Evolutionary conservation across 2,888 invertebrate genomes (phyloP).

Genomic region (Theretra japonica): DNA sequence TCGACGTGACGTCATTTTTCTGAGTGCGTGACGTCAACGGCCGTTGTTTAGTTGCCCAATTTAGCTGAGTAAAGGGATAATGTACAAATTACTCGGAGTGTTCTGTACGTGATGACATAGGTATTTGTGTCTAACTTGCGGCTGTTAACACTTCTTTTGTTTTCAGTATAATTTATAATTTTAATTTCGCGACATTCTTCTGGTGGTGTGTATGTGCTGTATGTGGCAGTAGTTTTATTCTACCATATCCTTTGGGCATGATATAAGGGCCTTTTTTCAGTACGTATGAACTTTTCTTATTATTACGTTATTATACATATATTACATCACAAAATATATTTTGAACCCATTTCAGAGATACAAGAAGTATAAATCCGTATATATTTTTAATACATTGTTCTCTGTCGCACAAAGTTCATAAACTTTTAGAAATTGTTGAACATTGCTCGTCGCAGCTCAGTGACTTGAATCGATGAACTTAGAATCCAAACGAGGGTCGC

Average conservation of each 20-base stretch:
- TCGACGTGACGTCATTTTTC: conserved; percentile 20
- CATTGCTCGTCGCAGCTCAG: conserved; percentile 16
- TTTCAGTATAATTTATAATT: neutral
- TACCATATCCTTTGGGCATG: too few relatives aligned
- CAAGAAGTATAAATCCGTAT: neutral
- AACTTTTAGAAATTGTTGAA: conserved; percentile 5
- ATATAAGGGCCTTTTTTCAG: too few relatives aligned
- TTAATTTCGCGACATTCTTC: too few relatives aligned
- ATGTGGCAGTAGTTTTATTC: too few relatives aligned
- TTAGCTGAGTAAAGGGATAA: neutral
- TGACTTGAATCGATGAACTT: conserved; percentile 16
- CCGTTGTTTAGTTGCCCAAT: conserved; percentile 1
- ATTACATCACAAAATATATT: neutral
- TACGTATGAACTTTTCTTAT: too few relatives aligned
- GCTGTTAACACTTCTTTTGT: neutral
- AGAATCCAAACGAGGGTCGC: neutral
- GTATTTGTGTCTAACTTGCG: neutral
- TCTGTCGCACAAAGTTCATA: neutral
- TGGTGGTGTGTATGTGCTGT: too few relatives aligned
- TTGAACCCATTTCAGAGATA: neutral
- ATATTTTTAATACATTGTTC: neutral
- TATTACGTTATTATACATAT: too few relatives aligned
- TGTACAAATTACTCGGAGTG: neutral
- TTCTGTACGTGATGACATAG: neutral
- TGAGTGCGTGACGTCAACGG: conserved; percentile 13